Percentiles rank a stretch among this genome's conserved stretches.
phyloP scores from a whole-genome alignment of 2,113 vertebrate genomes.

The Scomber japonicus region DNA sequence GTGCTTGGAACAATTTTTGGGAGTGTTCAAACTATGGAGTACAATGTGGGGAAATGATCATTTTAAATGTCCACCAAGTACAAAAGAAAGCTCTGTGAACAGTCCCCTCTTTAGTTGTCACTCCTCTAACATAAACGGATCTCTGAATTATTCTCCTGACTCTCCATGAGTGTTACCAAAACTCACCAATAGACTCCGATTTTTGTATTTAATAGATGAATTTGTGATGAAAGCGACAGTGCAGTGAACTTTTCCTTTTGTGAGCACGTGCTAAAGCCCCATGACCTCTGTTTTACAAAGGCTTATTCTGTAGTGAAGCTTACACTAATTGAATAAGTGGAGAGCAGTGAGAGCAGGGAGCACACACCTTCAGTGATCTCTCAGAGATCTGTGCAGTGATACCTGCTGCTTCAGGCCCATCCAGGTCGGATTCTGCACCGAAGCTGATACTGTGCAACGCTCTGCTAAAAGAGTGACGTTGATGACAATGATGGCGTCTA shows the following conservation, averaged over 20 bases:
- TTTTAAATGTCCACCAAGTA: no score
- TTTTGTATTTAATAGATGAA: fast-evolving
- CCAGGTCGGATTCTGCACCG: not conserved
- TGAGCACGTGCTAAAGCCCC: slow-evolving; percentile 10
- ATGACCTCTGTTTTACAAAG: slow-evolving; percentile 42
- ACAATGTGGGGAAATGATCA: no score
- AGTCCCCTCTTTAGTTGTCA: no score
- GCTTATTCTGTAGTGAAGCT: slow-evolving; percentile 55
- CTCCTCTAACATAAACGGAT: no score
- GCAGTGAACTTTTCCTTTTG: slow-evolving; percentile 10
- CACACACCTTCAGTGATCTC: slow-evolving; percentile 13
- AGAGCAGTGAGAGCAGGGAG: slow-evolving; percentile 26
- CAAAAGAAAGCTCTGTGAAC: no score
- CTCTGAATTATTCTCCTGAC: no score
- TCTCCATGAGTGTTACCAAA: not conserved
- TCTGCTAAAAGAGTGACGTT: not conserved
- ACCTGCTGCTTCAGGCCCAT: not conserved
- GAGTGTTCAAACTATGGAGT: no score
- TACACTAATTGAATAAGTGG: slow-evolving; percentile 67
- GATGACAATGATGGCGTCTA: slow-evolving; percentile 5
- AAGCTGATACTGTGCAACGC: not conserved
- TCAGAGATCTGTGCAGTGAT: slow-evolving; percentile 19
- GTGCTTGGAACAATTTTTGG: no score
- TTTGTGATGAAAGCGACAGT: not conserved
- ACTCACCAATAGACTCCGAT: no score